A percentile compares a stretch with the other conserved stretches of the same genome.
phyloP scores from a whole-genome alignment of 2,888 invertebrate genomes.

The Mimachlamys varia region DNA sequence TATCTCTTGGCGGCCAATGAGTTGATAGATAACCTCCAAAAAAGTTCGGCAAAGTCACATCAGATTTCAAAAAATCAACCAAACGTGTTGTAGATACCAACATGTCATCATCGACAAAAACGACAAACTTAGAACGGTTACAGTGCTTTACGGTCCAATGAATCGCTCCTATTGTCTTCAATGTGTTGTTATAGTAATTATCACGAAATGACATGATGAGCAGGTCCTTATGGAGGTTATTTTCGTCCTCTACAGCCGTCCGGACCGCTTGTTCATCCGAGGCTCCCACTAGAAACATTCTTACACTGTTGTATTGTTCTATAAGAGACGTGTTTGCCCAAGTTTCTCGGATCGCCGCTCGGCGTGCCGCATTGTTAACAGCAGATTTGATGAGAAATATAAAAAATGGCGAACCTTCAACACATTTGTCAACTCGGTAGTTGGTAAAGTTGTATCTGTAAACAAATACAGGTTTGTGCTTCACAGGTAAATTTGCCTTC shows the following conservation, averaged over 20 bases:
- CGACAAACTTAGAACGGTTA: not conserved
- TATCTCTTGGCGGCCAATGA: not conserved
- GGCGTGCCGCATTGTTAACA: not conserved
- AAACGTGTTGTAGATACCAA: not conserved
- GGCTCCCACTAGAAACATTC: not conserved
- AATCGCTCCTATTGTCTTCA: not conserved
- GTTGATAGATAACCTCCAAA: not conserved
- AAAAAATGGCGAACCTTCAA: not conserved
- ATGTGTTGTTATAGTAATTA: not conserved
- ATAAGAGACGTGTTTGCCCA: not conserved
- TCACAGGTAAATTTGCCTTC: not conserved
- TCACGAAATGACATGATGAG: not conserved
- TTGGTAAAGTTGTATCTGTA: not conserved
- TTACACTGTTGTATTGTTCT: not conserved
- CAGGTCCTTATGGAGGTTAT: not conserved
- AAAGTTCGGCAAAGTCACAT: not conserved
- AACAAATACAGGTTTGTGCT: not conserved
- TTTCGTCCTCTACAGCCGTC: not conserved
- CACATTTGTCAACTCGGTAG: not conserved
- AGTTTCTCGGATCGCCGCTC: not conserved
- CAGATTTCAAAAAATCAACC: not conserved
- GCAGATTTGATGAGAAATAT: not conserved
- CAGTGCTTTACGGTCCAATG: not conserved
- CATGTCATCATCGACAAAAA: not conserved
- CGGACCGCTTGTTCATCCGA: not conserved